These are phyloP conservation scores for Ooceraea biroi DNA, from an alignment of 1,140 invertebrate species.

Conservation along the genomic window DNA sequence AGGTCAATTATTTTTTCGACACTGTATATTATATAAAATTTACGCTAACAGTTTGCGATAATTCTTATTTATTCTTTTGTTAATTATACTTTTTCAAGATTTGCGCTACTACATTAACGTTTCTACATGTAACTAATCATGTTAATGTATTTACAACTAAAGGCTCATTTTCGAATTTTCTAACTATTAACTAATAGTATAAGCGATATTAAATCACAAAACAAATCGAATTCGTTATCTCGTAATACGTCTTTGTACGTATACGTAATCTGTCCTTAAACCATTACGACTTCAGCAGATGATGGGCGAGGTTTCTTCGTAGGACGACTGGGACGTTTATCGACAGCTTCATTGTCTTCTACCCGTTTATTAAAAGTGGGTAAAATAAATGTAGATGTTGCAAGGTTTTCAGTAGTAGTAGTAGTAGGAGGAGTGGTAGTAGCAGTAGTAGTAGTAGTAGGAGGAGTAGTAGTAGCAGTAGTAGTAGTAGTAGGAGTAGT, in stretches of 20 bases:
- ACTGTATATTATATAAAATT: background rate
- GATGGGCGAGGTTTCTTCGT: conserved; percentile 30
- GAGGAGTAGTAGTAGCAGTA: no score
- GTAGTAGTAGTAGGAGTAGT: no score
- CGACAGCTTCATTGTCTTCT: conserved; percentile 49
- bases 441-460: no score
- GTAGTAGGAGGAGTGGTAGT: background rate
- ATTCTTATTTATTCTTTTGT: background rate
- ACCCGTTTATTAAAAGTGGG: conserved; percentile 16
- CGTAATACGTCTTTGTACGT: background rate
- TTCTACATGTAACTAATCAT: background rate
- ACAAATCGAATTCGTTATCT: conserved; percentile 1
- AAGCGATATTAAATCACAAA: background rate
- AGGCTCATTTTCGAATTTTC: background rate
- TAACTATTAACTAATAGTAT: background rate
- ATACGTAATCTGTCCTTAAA: conserved; percentile 3
- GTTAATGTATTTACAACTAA: conserved; percentile 18
- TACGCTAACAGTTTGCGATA: background rate
- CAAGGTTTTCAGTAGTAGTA: background rate
- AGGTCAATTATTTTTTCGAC: conserved; percentile 3
- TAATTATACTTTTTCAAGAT: background rate
- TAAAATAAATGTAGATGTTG: conserved; percentile 9
- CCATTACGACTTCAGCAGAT: conserved; percentile 67
- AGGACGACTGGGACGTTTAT: conserved; percentile 1
- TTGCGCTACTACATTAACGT: background rate